A percentile compares a stretch with the other conserved stretches of the same genome.
phyloP scores from a whole-genome alignment of 2,797 vertebrate species.

The Microcaecilia unicolor region DNA sequence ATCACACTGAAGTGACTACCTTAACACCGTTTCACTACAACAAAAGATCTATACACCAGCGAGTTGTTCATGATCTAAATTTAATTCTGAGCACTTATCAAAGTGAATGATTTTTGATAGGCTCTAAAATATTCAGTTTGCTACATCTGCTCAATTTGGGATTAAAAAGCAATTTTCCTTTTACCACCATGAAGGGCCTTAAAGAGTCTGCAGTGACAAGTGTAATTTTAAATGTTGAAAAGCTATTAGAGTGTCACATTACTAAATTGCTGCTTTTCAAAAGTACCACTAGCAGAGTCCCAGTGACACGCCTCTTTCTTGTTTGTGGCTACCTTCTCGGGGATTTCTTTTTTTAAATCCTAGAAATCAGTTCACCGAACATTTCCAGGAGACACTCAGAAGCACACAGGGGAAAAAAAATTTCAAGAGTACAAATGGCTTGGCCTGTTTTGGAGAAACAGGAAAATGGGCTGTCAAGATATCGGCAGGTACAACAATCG shows the following conservation, averaged over 20 bases:
- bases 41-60: too few relatives aligned
- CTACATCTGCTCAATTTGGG: neutral
- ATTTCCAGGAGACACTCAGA: constrained; percentile 1
- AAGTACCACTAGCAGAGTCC: neutral
- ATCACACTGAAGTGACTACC: too few relatives aligned
- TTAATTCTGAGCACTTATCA: too few relatives aligned
- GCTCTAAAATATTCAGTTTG: too few relatives aligned
- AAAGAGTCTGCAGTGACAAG: neutral
- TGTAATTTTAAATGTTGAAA: constrained; percentile 3
- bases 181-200: neutral
- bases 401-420: constrained; percentile 38
- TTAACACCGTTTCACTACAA: too few relatives aligned
- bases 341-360: neutral
- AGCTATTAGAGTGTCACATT: neutral
- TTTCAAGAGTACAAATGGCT: constrained; percentile 27
- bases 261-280: constrained; percentile 1
- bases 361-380: constrained; percentile 28
- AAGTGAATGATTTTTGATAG: too few relatives aligned
- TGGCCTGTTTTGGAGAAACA: neutral
- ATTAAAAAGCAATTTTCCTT: constrained; percentile 1
- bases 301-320: neutral
- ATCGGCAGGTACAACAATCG: too few relatives aligned
- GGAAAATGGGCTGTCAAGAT: too few relatives aligned
- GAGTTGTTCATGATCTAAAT: too few relatives aligned
- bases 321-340: constrained; percentile 5